A percentile compares a stretch with the other conserved stretches of the same genome.
phyloP scores from a whole-genome alignment of 1,140 invertebrate genomes.

The Drosophila pandora region DNA sequence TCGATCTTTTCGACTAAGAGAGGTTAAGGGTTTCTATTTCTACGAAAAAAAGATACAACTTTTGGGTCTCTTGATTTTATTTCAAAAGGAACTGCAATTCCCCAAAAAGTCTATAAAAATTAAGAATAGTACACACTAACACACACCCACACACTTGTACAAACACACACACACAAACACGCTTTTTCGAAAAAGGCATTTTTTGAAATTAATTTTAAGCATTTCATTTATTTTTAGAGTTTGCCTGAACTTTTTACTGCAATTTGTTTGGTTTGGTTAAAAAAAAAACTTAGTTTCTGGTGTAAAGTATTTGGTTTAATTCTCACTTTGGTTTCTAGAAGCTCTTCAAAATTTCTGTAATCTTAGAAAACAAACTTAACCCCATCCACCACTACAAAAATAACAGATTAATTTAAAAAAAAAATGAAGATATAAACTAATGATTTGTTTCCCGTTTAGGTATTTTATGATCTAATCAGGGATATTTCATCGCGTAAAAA shows the following conservation, averaged over 20 bases:
- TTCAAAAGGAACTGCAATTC: too few species aligned
- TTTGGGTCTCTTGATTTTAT: too few species aligned
- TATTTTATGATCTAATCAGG: slow-evolving; percentile 84
- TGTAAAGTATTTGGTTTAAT: slow-evolving; percentile 30
- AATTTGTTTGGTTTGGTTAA: slow-evolving; percentile 3
- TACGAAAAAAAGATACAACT: too few species aligned
- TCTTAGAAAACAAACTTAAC: slow-evolving; percentile 42
- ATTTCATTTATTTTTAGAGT: slow-evolving; percentile 1
- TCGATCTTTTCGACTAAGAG: not conserved
- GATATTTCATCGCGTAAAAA: slow-evolving; percentile 84
- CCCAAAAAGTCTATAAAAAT: slow-evolving; percentile 3
- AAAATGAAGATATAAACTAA: slow-evolving; percentile 2
- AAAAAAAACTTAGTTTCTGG: not conserved
- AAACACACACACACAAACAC: slow-evolving; percentile 3
- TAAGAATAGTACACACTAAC: slow-evolving; percentile 9
- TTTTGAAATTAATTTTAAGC: not conserved
- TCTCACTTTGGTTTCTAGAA: slow-evolving; percentile 46
- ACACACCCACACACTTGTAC: slow-evolving; percentile 32
- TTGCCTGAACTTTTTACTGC: slow-evolving; percentile 19
- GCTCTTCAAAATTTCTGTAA: slow-evolving; percentile 55
- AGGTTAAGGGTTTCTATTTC: not conserved
- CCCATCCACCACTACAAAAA: slow-evolving; percentile 13
- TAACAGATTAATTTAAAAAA: not conserved
- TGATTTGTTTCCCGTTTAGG: slow-evolving; percentile 39
- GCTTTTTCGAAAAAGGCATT: not conserved